These are phyloP conservation scores for Tachypleus tridentatus DNA, from an alignment of 1,140 invertebrate species.

Conservation along the genomic window DNA sequence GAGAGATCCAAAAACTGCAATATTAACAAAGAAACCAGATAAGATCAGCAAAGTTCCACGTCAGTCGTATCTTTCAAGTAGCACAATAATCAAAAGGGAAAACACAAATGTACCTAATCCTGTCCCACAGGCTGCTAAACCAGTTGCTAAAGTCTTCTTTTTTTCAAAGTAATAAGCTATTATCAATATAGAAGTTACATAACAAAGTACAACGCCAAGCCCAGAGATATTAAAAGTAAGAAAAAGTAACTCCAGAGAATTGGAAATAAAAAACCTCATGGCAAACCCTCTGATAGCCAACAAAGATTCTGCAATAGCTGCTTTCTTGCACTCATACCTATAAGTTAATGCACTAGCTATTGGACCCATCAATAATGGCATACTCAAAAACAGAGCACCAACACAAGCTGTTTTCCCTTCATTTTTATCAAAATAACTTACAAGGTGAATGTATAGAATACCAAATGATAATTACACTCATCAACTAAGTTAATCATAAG, in stretches of 20 bases:
- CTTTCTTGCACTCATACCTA: conserved; percentile 64
- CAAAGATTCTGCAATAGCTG: conserved; percentile 61
- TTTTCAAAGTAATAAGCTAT: conserved; percentile 93
- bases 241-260: conserved; percentile 30
- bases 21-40: conserved; percentile 70
- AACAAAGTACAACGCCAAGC: conserved; percentile 39
- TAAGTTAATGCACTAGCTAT: conserved; percentile 78
- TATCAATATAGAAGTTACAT: conserved; percentile 76
- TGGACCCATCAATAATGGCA: conserved; percentile 76
- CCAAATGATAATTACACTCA: conserved; percentile 93
- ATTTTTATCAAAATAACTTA: conserved; percentile 62
- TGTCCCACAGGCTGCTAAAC: conserved; percentile 79
- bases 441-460: conserved; percentile 70
- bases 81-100: conserved; percentile 63
- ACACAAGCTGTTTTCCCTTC: conserved; percentile 84
- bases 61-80: conserved; percentile 70
- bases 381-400: conserved; percentile 70
- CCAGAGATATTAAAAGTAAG: conserved; percentile 37
- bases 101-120: conserved; percentile 75
- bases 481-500: conserved; percentile 85
- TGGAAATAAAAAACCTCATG: conserved; percentile 50
- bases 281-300: conserved; percentile 63
- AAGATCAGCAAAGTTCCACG: conserved; percentile 70
- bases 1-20: conserved; percentile 70
- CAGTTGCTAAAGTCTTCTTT: conserved; percentile 77